Evolutionary conservation across 2,888 invertebrate species (phyloP).

Genomic region (Carcina quercana): DNA sequence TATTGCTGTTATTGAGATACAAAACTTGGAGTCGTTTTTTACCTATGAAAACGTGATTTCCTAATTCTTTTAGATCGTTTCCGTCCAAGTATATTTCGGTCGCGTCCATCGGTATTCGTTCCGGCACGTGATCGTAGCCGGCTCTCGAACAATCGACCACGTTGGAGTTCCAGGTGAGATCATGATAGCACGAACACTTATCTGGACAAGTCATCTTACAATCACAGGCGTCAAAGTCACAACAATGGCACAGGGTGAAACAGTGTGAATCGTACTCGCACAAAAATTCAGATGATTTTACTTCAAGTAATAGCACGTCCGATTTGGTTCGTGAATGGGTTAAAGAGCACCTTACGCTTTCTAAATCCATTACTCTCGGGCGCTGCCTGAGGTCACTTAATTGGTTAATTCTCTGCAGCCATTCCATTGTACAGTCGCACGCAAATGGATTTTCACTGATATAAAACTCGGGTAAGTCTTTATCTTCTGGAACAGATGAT

Average conservation of each 20-base stretch:
- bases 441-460: constrained; percentile 88
- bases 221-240: constrained; percentile 93
- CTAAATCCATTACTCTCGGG: constrained; percentile 86
- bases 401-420: constrained; percentile 87
- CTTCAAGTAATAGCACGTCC: constrained; percentile 77
- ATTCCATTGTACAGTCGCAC: constrained; percentile 92
- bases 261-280: constrained; percentile 89
- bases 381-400: constrained; percentile 81
- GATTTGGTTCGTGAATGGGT: constrained; percentile 78
- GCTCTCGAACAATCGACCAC: constrained; percentile 88
- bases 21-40: constrained; percentile 86
- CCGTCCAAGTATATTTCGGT: constrained; percentile 91
- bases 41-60: constrained; percentile 90
- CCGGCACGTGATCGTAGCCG: constrained; percentile 83
- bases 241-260: constrained; percentile 90
- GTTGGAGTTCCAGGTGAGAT: constrained; percentile 89
- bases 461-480: constrained; percentile 84
- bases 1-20: constrained; percentile 85
- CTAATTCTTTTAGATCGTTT: constrained; percentile 84
- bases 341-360: constrained; percentile 84
- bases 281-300: constrained; percentile 84
- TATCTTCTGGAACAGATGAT: constrained; percentile 77
- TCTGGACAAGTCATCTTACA: constrained; percentile 93
- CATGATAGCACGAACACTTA: constrained; percentile 91
- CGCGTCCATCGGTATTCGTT: constrained; percentile 91